Base-by-base conservation (phyloP, 2,113 vertebrate genomes). In the Sisor rabdophorus region DNA sequence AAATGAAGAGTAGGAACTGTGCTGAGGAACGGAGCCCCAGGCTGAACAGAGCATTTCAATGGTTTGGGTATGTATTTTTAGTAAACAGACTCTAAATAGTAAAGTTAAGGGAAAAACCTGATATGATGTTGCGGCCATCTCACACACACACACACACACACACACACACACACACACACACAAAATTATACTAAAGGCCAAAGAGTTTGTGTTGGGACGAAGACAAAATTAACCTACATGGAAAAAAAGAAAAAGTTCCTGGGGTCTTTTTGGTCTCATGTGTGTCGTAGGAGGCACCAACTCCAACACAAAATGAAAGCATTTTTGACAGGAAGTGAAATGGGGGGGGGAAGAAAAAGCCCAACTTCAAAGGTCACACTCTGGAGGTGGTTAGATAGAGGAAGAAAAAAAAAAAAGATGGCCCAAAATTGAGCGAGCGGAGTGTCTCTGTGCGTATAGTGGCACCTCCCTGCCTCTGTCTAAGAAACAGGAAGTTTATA, bases 281-380 rank as follows among this genome's bases (percentile, higher is more conserved):
- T 26, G 26, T 63, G 69, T 44, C 71, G 71, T 71, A 71, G 68
- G 20, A 44, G 76, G 76, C 47, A 68, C 44, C 36, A 63, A 67
- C 61, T 71, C 63, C 59, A 77, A 65, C 80, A 58, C 78, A 79
- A 54, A 58, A 60, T 60, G 55, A 63, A 82, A 67, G 36, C 30
- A 50, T 67, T 58, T 63, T 60, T 30, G 83, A 54, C 84, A 87
- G 86, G 84, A 87, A 78, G 84, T 78, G 60, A 58, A 77, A 53
- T 68, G 79, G 71, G 58, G 71, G n/a, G n/a, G n/a, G n/a, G n/a
- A n/a, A 77, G 58, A 54, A 70, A 61, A 58, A 71, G 79, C 70
- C 58, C 77, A 71, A 10, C 79, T 71, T 56, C 20, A 81, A 82
- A 84, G 74, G 76, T 76, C 80, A 61, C 72, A 61, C n/a, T 68